Evolutionary conservation across 2,888 invertebrate genomes (phyloP), one percentile per base, ranked within the genome.

Genomic region (Apoda limacodes): DNA sequence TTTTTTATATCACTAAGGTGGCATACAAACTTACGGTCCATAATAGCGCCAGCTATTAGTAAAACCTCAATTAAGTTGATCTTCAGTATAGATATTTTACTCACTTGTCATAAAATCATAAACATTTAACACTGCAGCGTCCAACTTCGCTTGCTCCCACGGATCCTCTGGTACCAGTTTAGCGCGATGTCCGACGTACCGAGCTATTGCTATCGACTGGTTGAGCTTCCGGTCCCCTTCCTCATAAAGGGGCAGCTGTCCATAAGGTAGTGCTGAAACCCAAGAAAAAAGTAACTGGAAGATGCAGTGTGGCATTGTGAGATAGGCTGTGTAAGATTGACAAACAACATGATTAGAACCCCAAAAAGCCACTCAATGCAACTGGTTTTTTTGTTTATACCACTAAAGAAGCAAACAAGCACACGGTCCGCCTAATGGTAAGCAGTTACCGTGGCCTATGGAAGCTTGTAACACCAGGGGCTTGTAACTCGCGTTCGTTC

Each of bases 21-120:
- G n/a, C n/a, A n/a, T n/a, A n/a, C n/a, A n/a, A n/a, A n/a, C n/a
- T n/a, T n/a, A n/a, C n/a, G n/a, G n/a, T n/a, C n/a, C n/a, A n/a
- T n/a, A n/a, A n/a, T n/a, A n/a, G n/a, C n/a, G n/a, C n/a, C n/a
- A n/a, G n/a, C n/a, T n/a, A n/a, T n/a, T n/a, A n/a, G n/a, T n/a
- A n/a, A n/a, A n/a, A n/a, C 19, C 19, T 9, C 19, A 19, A 7
- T 19, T 19, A 15, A 9, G 21, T 4, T 4, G 9, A 27, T 32
- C 9, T 6, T 9, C 5, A 13, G 17, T 9, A 3, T 13, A 2
- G 5, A 7, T 19, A 5, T 12, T 9, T 5, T 20, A 58, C 68
- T 63, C 54, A 84, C 84, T 61, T 15, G 46, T 7, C 64, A 78
- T 72, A 39, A 78, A 59, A 38, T 83, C 83, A 14, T 80, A 80